A percentile compares a stretch with the other conserved stretches of the same genome.
Evolutionary conservation across 1,140 invertebrate species (phyloP).

Genomic region (Papilio glaucus): DNA sequence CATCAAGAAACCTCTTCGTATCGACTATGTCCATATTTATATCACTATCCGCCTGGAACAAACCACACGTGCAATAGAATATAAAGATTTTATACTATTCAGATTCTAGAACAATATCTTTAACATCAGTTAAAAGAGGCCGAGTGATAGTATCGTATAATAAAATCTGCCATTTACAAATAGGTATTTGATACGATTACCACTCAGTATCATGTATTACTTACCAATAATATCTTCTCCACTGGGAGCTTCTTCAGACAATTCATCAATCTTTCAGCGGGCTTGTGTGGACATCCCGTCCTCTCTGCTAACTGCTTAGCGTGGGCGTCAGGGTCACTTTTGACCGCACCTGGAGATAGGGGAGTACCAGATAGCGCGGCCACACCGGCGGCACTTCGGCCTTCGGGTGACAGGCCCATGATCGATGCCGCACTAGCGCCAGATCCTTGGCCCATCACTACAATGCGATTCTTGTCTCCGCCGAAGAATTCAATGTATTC

Average conservation of each 20-base stretch:
- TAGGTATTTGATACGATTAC: no score
- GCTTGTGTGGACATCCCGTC: constrained; percentile 84
- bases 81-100: background rate
- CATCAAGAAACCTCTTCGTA: constrained; percentile 64
- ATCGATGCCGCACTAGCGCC: constrained; percentile 86
- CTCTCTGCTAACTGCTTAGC: constrained; percentile 80
- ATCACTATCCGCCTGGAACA: constrained; percentile 63
- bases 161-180: no score
- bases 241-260: constrained; percentile 83
- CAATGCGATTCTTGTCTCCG: constrained; percentile 87
- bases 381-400: constrained; percentile 82
- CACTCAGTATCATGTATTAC: constrained; percentile 12
- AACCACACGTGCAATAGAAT: background rate
- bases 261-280: constrained; percentile 81
- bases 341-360: constrained; percentile 86
- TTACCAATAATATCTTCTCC: constrained; percentile 67
- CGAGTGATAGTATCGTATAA: no score
- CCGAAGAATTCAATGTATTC: constrained; percentile 89
- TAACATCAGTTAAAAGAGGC: no score
- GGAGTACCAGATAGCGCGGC: constrained; percentile 88
- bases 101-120: no score
- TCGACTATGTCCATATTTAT: constrained; percentile 61
- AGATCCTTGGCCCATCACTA: constrained; percentile 88
- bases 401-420: constrained; percentile 82
- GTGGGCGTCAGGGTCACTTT: constrained; percentile 81